A percentile compares a stretch with the other conserved stretches of the same genome.
phyloP scores from a whole-genome alignment of 2,888 invertebrate species.

The Crepidodera aurea region DNA sequence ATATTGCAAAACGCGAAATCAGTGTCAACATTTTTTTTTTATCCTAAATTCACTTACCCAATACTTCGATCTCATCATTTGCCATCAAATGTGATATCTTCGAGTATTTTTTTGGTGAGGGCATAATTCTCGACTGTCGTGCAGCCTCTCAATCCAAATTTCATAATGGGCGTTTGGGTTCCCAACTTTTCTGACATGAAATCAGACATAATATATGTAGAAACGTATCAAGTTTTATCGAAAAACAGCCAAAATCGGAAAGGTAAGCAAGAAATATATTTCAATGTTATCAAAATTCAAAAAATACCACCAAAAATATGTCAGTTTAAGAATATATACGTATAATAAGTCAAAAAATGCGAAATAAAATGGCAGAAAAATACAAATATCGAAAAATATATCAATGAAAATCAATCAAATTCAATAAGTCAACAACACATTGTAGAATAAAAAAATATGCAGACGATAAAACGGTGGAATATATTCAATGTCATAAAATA shows the following conservation, averaged over 20 bases:
- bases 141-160: slow-evolving; percentile 22
- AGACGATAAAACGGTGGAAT: background rate
- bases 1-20: too few species aligned
- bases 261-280: background rate
- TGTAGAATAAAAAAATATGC: background rate
- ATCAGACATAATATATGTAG: slow-evolving; percentile 33
- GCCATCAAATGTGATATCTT: background rate
- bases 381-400: background rate
- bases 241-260: background rate
- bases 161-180: slow-evolving; percentile 19
- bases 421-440: background rate
- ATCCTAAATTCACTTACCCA: slow-evolving; percentile 25
- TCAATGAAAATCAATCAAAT: background rate
- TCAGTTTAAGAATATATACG: background rate
- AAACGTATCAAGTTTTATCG: slow-evolving; percentile 11
- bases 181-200: slow-evolving; percentile 33
- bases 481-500: too few species aligned
- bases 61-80: slow-evolving; percentile 14
- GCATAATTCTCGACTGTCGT: slow-evolving; percentile 17
- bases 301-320: background rate
- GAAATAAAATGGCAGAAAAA: background rate
- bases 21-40: slow-evolving; percentile 3
- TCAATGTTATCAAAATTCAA: background rate
- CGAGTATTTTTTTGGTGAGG: slow-evolving; percentile 13
- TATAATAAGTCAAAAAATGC: too few species aligned